Evolutionary conservation across 1,140 invertebrate genomes (phyloP).

Genomic region (Drosophila varians): DNA sequence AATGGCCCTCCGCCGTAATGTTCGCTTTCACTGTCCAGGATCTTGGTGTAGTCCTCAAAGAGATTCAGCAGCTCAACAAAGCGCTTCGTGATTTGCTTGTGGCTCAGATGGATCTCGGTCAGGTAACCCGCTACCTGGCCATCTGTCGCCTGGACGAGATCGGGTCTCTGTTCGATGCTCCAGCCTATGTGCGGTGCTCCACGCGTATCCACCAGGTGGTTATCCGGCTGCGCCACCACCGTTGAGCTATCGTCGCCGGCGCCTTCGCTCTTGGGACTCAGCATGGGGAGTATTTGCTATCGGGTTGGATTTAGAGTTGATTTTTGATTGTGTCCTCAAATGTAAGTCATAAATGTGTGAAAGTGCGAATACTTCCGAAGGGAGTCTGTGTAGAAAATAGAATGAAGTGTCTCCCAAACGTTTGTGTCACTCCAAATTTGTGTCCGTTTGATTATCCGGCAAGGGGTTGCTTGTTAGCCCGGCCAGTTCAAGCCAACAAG

Average conservation of each 20-base stretch:
- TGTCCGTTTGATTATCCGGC: not conserved
- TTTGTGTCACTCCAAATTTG: slow-evolving; percentile 16
- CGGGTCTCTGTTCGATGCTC: slow-evolving; percentile 8
- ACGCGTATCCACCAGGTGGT: not conserved
- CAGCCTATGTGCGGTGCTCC: slow-evolving; percentile 29
- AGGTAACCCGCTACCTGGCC: slow-evolving; percentile 14
- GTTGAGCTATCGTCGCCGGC: not conserved
- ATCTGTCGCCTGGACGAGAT: no score
- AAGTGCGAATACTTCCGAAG: slow-evolving; percentile 3
- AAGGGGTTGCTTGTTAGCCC: slow-evolving; percentile 33
- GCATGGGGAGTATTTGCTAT: slow-evolving; percentile 1
- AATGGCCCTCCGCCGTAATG: not conserved
- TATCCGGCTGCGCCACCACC: not conserved
- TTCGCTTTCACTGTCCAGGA: slow-evolving; percentile 30
- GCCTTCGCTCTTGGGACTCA: not conserved
- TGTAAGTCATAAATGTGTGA: slow-evolving; percentile 23
- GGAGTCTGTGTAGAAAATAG: slow-evolving; percentile 13
- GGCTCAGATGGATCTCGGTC: slow-evolving; percentile 49
- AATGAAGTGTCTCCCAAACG: slow-evolving; percentile 10
- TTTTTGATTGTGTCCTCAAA: not conserved
- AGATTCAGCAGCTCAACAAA: slow-evolving; percentile 55
- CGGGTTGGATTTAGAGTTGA: slow-evolving; percentile 5
- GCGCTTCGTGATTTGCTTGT: slow-evolving; percentile 51
- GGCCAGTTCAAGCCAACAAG: not conserved
- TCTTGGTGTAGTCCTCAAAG: slow-evolving; percentile 50